Base-by-base conservation (phyloP, 2,797 vertebrate species). In the Myiotriccus ornatus region DNA sequence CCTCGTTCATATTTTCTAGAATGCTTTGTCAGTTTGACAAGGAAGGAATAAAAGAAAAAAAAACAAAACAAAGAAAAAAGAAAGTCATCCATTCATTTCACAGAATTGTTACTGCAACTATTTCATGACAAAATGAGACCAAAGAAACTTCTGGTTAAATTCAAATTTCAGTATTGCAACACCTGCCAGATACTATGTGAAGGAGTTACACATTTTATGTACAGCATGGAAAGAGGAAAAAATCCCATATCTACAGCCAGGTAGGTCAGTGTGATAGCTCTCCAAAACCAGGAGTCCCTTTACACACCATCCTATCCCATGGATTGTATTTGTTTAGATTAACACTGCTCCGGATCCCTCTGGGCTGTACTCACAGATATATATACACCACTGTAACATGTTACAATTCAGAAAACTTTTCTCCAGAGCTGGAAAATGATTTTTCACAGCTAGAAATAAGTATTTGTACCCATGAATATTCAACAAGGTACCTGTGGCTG, bases 1-100 rank as follows among this genome's bases (percentile, higher is more conserved):
- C 32, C 25, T 87, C 30, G 32, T 94, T 93, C 76, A 80, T 39
- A 77, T 73, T 94, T 95, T 95, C 83, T 84, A 23, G n/a, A 88
- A 74, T 7, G 74, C 59, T 94, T 81, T 60, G 27, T 30, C 62
- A 85, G 52, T 10, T 94, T 56, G 47, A 44, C 35, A 34, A 62
- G 12, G 24, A 6, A 25, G 11, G 25, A 2, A 11, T 6, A 19
- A 15, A 1, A 14, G 6, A 6, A 6, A 9, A 17, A 43, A 32
- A 10, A 34, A 24, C 3, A 9, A 2, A 9, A 14, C 14, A 46
- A 27, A 44, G 3, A 65, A 73, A 44, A 39, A 16, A 16, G 3
- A 52, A 85, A 70, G 14, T 53, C 4, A 79, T 53, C 12, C 9
- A 84, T 70, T 83, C 15, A 35, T 59, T 11, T 67, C 67, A 50